Evolutionary conservation across 2,888 invertebrate species (phyloP).

Genomic region (Emmelina monodactyla): DNA sequence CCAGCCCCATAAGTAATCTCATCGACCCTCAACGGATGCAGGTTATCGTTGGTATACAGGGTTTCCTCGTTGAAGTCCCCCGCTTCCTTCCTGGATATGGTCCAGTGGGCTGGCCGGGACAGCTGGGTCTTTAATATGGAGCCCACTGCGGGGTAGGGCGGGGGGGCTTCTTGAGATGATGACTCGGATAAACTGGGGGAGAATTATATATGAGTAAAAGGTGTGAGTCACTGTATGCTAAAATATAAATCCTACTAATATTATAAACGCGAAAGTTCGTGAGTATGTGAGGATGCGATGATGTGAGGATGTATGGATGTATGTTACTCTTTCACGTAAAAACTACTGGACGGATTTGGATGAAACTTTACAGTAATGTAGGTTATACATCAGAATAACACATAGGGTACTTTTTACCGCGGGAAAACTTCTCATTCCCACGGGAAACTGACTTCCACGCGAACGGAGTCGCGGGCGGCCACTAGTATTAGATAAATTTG

Average conservation of each 20-base stretch:
- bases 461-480: no score
- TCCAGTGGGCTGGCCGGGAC: slow-evolving; percentile 49
- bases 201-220: not conserved
- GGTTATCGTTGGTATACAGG: slow-evolving; percentile 55
- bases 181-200: slow-evolving; percentile 34
- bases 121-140: slow-evolving; percentile 58
- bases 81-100: slow-evolving; percentile 54
- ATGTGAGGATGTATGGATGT: no score
- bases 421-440: no score
- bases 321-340: no score
- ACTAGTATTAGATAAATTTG: no score
- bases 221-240: no score
- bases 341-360: no score
- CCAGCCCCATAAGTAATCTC: slow-evolving; percentile 54
- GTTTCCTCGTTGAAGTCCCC: slow-evolving; percentile 55
- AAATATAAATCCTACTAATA: not conserved
- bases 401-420: no score
- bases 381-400: no score
- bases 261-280: slow-evolving; percentile 1
- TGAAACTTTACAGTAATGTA: no score
- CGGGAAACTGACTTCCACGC: no score
- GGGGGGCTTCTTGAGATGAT: slow-evolving; percentile 34
- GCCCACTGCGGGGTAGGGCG: slow-evolving; percentile 49
- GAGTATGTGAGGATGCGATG: not conserved
- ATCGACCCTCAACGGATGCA: slow-evolving; percentile 36